Evolutionary conservation across 1,140 invertebrate genomes (phyloP).

Genomic region (Pogonus chalceus): DNA sequence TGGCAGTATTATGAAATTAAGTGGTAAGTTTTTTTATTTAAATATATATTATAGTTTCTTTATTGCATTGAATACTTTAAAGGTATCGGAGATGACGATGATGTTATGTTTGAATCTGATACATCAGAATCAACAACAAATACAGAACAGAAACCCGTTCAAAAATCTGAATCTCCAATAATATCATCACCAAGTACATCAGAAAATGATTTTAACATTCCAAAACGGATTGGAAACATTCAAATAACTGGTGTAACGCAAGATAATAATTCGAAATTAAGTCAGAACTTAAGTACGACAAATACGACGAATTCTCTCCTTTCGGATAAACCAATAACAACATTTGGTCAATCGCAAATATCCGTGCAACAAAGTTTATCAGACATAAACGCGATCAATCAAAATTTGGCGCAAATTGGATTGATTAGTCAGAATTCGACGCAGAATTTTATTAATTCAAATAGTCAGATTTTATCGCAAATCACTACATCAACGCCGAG

Average conservation of each 20-base stretch:
- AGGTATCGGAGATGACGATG: conserved; percentile 29
- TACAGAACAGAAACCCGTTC: conserved; percentile 26
- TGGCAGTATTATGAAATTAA: conserved; percentile 46
- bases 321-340: neutral
- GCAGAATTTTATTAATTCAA: neutral
- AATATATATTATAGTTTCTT: neutral
- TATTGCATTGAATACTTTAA: neutral
- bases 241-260: conserved; percentile 24
- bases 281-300: conserved; percentile 24
- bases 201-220: conserved; percentile 16
- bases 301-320: conserved; percentile 23
- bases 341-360: conserved; percentile 16
- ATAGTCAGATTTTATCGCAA: neutral
- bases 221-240: conserved; percentile 28
- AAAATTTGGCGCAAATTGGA: conserved; percentile 24
- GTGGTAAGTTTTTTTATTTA: conserved; percentile 24
- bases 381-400: conserved; percentile 18
- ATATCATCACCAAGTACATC: conserved; percentile 7
- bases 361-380: conserved; percentile 14
- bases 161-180: conserved; percentile 6
- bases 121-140: conserved; percentile 23
- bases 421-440: conserved; percentile 17
- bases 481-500: neutral
- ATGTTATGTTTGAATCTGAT: conserved; percentile 34
- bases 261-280: neutral